Conservation (phyloP, 64 coral and sea anemone species). For the Montipora sp. region DNA sequence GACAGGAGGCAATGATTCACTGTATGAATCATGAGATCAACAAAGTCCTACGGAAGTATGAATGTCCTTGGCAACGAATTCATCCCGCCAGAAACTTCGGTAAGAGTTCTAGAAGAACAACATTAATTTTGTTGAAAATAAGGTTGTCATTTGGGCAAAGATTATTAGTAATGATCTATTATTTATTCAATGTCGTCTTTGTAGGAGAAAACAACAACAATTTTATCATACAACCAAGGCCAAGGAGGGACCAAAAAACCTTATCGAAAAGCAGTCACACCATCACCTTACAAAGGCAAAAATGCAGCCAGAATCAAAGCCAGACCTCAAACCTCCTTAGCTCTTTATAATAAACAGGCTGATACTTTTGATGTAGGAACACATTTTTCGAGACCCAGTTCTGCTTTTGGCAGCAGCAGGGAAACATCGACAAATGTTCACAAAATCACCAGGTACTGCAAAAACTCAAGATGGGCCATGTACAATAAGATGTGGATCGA, state of each 20-base stretch:
- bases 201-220: background rate
- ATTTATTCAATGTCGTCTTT: background rate
- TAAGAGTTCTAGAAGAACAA: background rate
- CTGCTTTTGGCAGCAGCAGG: conserved; percentile 30
- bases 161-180: too few species aligned
- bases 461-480: background rate
- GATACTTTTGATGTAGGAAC: background rate
- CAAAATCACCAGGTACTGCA: conserved; percentile 22
- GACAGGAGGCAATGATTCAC: conserved; percentile 3
- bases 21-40: conserved; percentile 13
- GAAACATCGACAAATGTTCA: conserved; percentile 1
- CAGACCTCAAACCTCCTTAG: conserved; percentile 34
- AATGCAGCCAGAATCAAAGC: background rate
- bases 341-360: conserved; percentile 1
- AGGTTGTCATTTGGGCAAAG: too few species aligned
- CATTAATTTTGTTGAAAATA: background rate
- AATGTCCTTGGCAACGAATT: conserved; percentile 8
- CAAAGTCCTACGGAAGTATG: background rate
- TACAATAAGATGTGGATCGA: too few species aligned
- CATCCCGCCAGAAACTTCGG: background rate
- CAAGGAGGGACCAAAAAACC: background rate
- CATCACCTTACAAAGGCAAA: background rate
- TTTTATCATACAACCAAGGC: background rate
- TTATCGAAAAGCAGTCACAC: conserved; percentile 33
- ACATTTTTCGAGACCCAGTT: conserved; percentile 17